These are phyloP conservation scores for Chorisops tibialis DNA, from an alignment of 2,888 invertebrate genomes.

Conservation along the genomic window DNA sequence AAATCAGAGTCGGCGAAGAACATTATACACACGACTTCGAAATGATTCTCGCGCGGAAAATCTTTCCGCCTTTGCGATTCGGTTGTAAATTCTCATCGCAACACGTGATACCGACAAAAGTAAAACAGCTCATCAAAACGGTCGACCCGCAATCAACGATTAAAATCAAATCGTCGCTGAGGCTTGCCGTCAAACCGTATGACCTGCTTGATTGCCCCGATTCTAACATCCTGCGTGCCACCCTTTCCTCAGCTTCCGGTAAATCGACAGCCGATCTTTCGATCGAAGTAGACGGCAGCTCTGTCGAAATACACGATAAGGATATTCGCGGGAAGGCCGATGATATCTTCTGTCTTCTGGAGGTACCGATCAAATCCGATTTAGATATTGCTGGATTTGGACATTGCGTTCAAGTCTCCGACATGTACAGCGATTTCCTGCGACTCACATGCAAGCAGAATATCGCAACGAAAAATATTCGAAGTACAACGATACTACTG, in stretches of 20 bases:
- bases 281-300: slow-evolving; percentile 17
- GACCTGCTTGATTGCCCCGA: slow-evolving; percentile 33
- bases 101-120: background rate
- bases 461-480: slow-evolving; percentile 43
- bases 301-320: slow-evolving; percentile 10
- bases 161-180: slow-evolving; percentile 26
- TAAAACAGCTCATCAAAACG: slow-evolving; percentile 21
- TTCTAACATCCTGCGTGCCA: slow-evolving; percentile 27
- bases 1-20: background rate
- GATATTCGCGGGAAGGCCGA: slow-evolving; percentile 6
- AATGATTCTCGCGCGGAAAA: slow-evolving; percentile 20
- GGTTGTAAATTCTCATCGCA: background rate
- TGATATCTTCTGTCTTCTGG: slow-evolving; percentile 36
- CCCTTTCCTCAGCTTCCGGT: background rate
- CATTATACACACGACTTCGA: background rate
- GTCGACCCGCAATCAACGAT: slow-evolving; percentile 31
- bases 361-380: slow-evolving; percentile 45
- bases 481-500: slow-evolving; percentile 41
- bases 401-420: slow-evolving; percentile 39
- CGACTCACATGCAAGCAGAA: slow-evolving; percentile 37
- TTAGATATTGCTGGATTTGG: slow-evolving; percentile 39
- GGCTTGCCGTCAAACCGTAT: slow-evolving; percentile 27
- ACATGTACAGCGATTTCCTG: slow-evolving; percentile 42
- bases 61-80: slow-evolving; percentile 9
- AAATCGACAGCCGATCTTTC: slow-evolving; percentile 7